Base-by-base conservation (phyloP, 2,888 invertebrate genomes). In the Melinaea marsaeus region DNA sequence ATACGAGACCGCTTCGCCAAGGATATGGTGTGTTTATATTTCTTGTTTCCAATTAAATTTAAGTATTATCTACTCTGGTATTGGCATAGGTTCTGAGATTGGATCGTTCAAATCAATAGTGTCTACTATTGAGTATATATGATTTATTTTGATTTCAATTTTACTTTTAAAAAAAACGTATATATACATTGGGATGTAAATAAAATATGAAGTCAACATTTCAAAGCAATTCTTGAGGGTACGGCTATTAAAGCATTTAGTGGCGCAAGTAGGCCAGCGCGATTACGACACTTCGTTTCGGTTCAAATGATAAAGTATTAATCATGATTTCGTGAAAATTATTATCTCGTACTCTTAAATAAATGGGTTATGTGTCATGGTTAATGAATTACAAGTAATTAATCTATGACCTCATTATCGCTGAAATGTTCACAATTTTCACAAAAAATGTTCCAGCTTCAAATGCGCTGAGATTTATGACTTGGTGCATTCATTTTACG, bases 1-100 rank as follows among this genome's bases (percentile, higher is more conserved):
- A 62, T 62, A 61, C 61, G 58, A 62, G 64, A 58, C 58, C 58
- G 61, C 58, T 60, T 47, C 47, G 57, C 62, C 57, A 34, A 60
- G 47, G 55, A 60, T 57, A 51, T 57, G 45, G 22, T 22, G 57
- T 63, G 57, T 55, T 64, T 61, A 46, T 37, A 56, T 65, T 62
- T 57, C 57, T 62, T 55, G 46, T 47, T 45, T 32, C 51, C 22
- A 32, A 51, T 51, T 51, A 51, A 7, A 51, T 51, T 32, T 51
- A 32, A 32, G 32, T 32, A 32, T 51, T 51, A 32, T 51, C 51
- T 51, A 11, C 42, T 42, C 42, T 51, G 51, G 2, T 51, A 32
- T 51, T 51, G 51, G 51, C 51, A 9, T 51, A 51, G 51, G 51
- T 51, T 51, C 32, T 32, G 32, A n/a, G 32, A 32, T 32, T 51